These are phyloP conservation scores for Melipona quadrifasciata DNA, from an alignment of 1,140 invertebrate genomes.

Conservation along the genomic window DNA sequence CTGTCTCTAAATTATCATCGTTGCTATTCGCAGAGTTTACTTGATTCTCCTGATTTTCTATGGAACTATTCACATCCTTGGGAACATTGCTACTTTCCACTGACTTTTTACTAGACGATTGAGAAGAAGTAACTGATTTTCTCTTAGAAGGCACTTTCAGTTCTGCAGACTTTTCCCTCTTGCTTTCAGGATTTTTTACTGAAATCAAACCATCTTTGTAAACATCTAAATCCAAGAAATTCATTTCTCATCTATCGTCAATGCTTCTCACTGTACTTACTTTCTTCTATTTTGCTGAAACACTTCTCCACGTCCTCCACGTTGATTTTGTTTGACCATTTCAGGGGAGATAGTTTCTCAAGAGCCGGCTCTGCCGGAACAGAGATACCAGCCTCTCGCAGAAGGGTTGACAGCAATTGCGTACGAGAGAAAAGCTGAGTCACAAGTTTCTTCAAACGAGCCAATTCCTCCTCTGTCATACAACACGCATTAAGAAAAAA, in stretches of 20 bases:
- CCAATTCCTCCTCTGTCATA: conserved; percentile 77
- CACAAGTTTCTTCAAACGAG: conserved; percentile 77
- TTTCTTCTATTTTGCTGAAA: conserved; percentile 69
- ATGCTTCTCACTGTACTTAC: conserved; percentile 51
- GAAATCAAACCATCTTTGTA: conserved; percentile 4
- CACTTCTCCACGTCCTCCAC: conserved; percentile 74
- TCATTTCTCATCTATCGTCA: background rate
- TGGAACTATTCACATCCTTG: conserved; percentile 61
- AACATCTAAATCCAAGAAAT: background rate
- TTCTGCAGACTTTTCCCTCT: conserved; percentile 64
- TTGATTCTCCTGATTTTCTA: conserved; percentile 80
- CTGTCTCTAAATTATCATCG: conserved; percentile 57
- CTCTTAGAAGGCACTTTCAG: conserved; percentile 72
- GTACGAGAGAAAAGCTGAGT: conserved; percentile 76
- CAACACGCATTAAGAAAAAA: background rate
- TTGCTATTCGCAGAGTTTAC: conserved; percentile 70
- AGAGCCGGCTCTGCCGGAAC: conserved; percentile 79
- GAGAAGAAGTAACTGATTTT: conserved; percentile 55
- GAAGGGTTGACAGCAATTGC: conserved; percentile 76
- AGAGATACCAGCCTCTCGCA: conserved; percentile 79
- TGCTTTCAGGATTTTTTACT: conserved; percentile 69
- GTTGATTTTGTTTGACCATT: conserved; percentile 81
- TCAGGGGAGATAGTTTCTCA: conserved; percentile 80
- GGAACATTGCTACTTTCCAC: conserved; percentile 55
- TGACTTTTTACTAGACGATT: conserved; percentile 64